These are phyloP conservation scores for Calephelis nemesis DNA, from an alignment of 1,140 invertebrate genomes.

Conservation along the genomic window DNA sequence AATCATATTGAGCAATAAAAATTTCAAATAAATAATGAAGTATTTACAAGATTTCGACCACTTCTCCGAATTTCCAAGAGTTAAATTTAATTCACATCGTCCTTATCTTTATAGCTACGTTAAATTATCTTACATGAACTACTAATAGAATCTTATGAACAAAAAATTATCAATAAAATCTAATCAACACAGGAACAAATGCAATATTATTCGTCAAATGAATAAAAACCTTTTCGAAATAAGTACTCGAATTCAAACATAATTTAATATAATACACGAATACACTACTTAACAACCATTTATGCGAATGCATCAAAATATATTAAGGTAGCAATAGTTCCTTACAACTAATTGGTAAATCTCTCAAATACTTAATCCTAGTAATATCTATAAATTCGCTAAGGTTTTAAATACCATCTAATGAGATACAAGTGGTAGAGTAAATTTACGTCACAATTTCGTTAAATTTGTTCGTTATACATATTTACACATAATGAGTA, in stretches of 20 bases:
- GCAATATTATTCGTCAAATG: conserved; percentile 74
- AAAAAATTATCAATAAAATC: conserved; percentile 73
- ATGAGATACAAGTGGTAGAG: conserved; percentile 76
- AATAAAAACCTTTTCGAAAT: conserved; percentile 53
- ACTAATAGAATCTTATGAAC: conserved; percentile 65
- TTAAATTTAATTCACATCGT: conserved; percentile 42
- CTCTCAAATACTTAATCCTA: conserved; percentile 67
- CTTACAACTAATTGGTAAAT: conserved; percentile 76
- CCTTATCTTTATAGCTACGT: conserved; percentile 49
- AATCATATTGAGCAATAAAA: conserved; percentile 45
- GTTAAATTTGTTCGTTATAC: conserved; percentile 48
- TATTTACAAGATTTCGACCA: conserved; percentile 52
- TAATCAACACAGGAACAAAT: conserved; percentile 79
- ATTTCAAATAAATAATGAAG: conserved; percentile 49
- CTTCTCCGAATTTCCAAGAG: conserved; percentile 28
- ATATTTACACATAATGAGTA: conserved; percentile 76
- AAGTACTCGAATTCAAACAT: conserved; percentile 65
- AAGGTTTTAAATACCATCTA: conserved; percentile 75
- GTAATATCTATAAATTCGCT: conserved; percentile 76
- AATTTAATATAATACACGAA: conserved; percentile 72
- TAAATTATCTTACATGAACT: conserved; percentile 68
- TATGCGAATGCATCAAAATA: conserved; percentile 64
- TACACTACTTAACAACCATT: conserved; percentile 73
- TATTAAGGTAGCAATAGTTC: conserved; percentile 70
- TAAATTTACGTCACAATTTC: conserved; percentile 62